Evolutionary conservation across 2,888 invertebrate genomes (phyloP).

Genomic region (Poecilobothrus nobilitatus): DNA sequence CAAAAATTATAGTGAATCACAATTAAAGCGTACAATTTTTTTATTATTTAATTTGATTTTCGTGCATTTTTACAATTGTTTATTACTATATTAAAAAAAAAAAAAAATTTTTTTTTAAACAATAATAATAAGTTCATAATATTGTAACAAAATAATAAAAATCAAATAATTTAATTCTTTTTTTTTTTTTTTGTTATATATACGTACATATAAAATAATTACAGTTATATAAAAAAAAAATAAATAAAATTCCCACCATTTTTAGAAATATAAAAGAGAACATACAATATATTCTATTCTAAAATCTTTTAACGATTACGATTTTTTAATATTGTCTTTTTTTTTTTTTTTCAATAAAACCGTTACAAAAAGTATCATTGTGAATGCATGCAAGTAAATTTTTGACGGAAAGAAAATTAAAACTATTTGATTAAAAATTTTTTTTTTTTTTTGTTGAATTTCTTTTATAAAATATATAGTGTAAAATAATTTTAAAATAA

Average conservation of each 20-base stretch:
- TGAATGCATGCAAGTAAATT: slow-evolving; percentile 6
- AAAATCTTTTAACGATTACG: too few species aligned
- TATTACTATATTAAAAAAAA: neutral
- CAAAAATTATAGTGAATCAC: neutral
- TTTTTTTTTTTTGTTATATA: neutral
- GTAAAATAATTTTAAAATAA: too few species aligned
- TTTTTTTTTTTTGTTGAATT: too few species aligned
- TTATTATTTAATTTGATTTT: neutral
- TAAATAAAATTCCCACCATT: too few species aligned
- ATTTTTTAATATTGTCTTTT: too few species aligned
- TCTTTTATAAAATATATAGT: neutral
- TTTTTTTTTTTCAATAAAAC: neutral
- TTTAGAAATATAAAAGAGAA: too few species aligned
- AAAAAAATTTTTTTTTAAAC: neutral
- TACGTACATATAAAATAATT: too few species aligned
- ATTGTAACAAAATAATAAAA: neutral
- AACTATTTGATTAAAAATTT: neutral
- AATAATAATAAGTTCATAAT: neutral
- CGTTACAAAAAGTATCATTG: neutral
- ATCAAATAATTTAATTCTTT: too few species aligned
- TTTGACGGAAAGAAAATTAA: slow-evolving; percentile 4
- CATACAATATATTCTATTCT: too few species aligned
- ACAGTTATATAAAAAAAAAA: too few species aligned
- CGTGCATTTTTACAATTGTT: neutral
- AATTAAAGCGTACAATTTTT: too few species aligned